Evolutionary conservation across 2,888 invertebrate species (phyloP).

Genomic region (Polyploca ridens): DNA sequence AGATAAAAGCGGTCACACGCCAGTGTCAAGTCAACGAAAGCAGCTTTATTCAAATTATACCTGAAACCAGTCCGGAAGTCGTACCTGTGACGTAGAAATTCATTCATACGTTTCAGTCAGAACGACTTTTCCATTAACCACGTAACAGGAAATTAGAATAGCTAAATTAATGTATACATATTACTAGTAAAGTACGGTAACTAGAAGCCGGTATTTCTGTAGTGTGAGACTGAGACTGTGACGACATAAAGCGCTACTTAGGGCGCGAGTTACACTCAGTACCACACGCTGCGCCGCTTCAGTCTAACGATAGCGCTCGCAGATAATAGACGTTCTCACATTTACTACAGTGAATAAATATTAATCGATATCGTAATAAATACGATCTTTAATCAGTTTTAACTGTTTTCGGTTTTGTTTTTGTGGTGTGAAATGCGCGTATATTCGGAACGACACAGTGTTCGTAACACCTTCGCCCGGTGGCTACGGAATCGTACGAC

Average conservation of each 20-base stretch:
- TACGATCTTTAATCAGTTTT: constrained; percentile 19
- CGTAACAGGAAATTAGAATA: constrained; percentile 43
- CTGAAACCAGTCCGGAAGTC: constrained; percentile 15
- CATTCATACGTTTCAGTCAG: constrained; percentile 20
- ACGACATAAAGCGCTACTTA: constrained; percentile 48
- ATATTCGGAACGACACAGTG: constrained; percentile 74
- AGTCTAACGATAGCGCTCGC: constrained; percentile 72
- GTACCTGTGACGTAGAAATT: constrained; percentile 13
- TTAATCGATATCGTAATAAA: constrained; percentile 29
- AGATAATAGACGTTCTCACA: constrained; percentile 58
- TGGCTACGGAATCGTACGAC: constrained; percentile 69
- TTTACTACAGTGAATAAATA: constrained; percentile 26
- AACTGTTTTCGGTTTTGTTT: constrained; percentile 33
- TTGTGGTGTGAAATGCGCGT: constrained; percentile 75
- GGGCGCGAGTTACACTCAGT: constrained; percentile 32
- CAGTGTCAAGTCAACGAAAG: constrained; percentile 8
- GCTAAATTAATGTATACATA: constrained; percentile 37
- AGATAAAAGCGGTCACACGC: constrained; percentile 16
- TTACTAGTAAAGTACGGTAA: constrained; percentile 56
- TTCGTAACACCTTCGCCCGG: constrained; percentile 64
- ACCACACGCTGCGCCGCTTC: constrained; percentile 43
- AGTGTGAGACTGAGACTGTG: constrained; percentile 44
- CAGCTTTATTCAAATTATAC: constrained; percentile 4
- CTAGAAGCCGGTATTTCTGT: constrained; percentile 63
- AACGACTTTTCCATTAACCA: constrained; percentile 31